phyloP scores from a whole-genome alignment of 2,888 invertebrate genomes.

The Ochropleura leucogaster region DNA sequence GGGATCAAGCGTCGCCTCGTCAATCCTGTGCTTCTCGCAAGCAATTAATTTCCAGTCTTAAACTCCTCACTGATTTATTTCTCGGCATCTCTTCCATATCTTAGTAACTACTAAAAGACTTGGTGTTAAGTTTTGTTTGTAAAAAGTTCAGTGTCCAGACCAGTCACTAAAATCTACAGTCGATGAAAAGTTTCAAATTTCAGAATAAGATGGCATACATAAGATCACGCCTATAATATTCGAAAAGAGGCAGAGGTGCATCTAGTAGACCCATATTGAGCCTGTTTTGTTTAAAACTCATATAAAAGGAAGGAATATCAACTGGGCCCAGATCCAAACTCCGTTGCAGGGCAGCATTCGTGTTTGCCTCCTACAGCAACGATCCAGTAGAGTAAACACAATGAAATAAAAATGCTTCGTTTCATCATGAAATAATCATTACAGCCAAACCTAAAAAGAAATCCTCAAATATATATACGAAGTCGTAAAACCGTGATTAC shows the following conservation, averaged over 20 bases:
- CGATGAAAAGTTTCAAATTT: background rate
- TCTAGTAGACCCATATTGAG: background rate
- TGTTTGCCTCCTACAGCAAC: background rate
- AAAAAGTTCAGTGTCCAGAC: background rate
- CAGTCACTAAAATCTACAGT: background rate
- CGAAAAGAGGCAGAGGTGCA: background rate
- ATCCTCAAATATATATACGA: conserved; percentile 1
- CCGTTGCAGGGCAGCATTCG: background rate
- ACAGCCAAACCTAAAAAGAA: conserved; percentile 1
- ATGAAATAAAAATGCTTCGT: background rate
- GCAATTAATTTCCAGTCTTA: background rate
- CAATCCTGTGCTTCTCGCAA: background rate
- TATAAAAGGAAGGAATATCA: background rate
- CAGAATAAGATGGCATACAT: background rate
- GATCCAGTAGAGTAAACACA: background rate
- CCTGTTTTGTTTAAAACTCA: background rate
- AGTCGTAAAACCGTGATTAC: conserved; percentile 18
- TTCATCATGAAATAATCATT: conserved; percentile 11
- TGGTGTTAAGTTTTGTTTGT: background rate
- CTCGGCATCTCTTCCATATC: background rate
- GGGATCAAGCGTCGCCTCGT: background rate
- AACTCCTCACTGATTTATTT: background rate
- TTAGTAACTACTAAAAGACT: background rate
- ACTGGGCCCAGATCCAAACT: background rate
- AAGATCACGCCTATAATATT: background rate